A percentile compares a stretch with the other conserved stretches of the same genome.
Evolutionary conservation across 1,140 invertebrate species (phyloP).

Genomic region (Trachymyrmex cornetzi): DNA sequence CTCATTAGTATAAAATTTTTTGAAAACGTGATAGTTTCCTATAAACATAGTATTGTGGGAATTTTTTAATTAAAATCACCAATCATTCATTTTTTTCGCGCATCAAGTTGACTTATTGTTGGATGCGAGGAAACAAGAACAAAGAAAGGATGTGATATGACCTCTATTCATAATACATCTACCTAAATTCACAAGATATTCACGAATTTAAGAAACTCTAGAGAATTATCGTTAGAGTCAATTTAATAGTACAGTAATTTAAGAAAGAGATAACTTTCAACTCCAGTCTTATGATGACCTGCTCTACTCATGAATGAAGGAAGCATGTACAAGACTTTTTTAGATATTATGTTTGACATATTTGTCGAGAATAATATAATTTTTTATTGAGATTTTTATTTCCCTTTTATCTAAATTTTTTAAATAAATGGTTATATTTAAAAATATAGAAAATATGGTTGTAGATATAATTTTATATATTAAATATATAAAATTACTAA

Average conservation of each 20-base stretch:
- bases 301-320: background rate
- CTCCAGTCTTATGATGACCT: background rate
- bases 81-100: background rate
- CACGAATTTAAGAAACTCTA: slow-evolving; percentile 3
- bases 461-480: background rate
- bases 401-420: background rate
- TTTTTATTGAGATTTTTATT: background rate
- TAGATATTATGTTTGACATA: background rate
- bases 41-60: background rate
- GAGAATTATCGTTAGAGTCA: background rate
- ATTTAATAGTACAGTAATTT: background rate
- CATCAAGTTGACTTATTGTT: background rate
- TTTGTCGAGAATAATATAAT: background rate
- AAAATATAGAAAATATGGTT: background rate
- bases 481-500: too few relatives aligned
- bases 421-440: background rate
- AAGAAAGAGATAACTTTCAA: slow-evolving; percentile 12
- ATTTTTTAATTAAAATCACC: too few relatives aligned
- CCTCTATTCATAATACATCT: slow-evolving; percentile 20
- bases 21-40: background rate
- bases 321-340: background rate
- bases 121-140: background rate
- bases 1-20: slow-evolving; percentile 21
- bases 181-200: background rate
- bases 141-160: background rate